These are phyloP conservation scores for Pagetopsis macropterus DNA, from an alignment of 2,797 vertebrate species.

Conservation along the genomic window DNA sequence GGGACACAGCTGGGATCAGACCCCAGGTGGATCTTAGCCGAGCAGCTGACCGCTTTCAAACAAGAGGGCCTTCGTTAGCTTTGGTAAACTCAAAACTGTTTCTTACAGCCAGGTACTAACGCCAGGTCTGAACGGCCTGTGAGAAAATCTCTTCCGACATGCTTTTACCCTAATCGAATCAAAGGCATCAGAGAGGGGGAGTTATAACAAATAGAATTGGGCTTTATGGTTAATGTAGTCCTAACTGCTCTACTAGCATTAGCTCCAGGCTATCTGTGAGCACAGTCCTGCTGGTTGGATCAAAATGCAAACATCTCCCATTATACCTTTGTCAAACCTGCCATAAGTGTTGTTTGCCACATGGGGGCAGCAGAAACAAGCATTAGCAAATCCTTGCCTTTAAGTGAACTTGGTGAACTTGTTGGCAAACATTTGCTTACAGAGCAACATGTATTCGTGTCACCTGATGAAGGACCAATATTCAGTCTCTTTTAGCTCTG, in stretches of 20 bases:
- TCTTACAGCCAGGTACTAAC: background rate
- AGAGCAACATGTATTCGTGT: background rate
- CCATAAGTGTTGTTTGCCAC: background rate
- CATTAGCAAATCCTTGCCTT: background rate
- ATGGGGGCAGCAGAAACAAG: background rate
- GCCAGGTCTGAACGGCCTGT: background rate
- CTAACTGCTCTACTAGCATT: background rate
- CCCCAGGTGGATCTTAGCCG: background rate
- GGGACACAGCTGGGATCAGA: constrained; percentile 4
- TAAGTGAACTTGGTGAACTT: background rate
- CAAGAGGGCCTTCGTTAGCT: background rate
- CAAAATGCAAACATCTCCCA: background rate
- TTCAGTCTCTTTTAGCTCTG: background rate
- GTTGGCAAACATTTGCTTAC: background rate
- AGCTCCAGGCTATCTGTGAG: background rate
- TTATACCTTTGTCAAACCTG: constrained; percentile 3
- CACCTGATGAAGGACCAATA: too few species aligned
- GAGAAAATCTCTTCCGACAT: background rate
- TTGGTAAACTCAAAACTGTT: background rate
- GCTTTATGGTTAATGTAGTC: background rate
- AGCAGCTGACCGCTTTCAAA: background rate
- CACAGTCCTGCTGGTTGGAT: background rate
- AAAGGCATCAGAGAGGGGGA: constrained; percentile 15
- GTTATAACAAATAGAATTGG: background rate
- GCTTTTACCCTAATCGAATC: constrained; percentile 5